Conservation (phyloP, 2,113 vertebrate species). For the Leucopsar rothschildi region DNA sequence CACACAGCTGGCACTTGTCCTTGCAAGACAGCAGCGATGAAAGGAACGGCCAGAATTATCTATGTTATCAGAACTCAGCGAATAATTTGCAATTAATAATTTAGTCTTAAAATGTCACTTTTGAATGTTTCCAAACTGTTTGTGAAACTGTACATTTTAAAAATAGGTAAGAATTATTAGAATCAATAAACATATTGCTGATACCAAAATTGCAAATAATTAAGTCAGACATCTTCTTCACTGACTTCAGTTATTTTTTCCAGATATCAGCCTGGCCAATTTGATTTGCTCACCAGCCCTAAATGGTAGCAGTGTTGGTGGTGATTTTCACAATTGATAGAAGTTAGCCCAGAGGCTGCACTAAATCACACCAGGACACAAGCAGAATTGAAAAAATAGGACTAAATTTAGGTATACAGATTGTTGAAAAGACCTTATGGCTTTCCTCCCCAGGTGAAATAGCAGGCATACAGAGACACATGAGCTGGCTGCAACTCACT, state of each 20-base stretch:
- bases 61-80: neutral
- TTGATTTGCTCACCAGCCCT: neutral
- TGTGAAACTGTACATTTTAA: neutral
- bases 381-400: neutral
- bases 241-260: neutral
- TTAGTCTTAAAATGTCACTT: neutral
- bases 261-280: neutral
- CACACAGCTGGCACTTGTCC: neutral
- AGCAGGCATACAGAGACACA: neutral
- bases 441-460: neutral
- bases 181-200: neutral
- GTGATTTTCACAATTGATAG: neutral
- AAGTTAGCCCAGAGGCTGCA: neutral
- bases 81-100: neutral
- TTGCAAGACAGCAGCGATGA: neutral
- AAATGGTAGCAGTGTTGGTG: neutral
- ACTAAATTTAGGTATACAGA: neutral
- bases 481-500: conserved; percentile 33
- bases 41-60: neutral
- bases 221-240: neutral
- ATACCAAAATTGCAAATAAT: neutral
- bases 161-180: neutral
- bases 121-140: neutral
- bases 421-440: neutral
- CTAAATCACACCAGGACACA: neutral